Evolutionary conservation across 2,113 vertebrate genomes (phyloP).

Genomic region (Corynorhinus townsendii): DNA sequence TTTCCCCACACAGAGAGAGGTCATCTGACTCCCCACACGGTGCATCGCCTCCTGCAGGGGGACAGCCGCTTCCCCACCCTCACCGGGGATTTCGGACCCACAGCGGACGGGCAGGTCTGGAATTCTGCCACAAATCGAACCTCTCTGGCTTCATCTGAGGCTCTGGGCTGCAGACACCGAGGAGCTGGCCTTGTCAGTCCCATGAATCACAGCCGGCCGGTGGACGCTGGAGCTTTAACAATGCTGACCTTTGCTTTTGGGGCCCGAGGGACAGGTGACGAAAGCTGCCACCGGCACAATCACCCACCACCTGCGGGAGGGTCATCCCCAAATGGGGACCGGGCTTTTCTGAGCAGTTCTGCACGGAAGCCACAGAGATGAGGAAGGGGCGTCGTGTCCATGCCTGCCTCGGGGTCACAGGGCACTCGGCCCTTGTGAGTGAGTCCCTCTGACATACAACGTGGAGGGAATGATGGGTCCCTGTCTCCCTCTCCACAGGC

Average conservation of each 20-base stretch:
- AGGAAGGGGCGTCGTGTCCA: accelerated
- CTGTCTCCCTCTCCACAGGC: too few species aligned
- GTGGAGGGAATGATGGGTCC: too few species aligned
- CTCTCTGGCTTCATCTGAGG: slow-evolving; percentile 76
- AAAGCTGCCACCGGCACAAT: slow-evolving; percentile 20
- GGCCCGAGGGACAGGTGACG: slow-evolving; percentile 13
- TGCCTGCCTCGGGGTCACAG: neutral
- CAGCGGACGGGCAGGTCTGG: slow-evolving; percentile 65
- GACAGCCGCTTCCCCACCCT: slow-evolving; percentile 70
- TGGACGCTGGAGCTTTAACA: slow-evolving; percentile 74
- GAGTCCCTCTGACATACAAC: neutral
- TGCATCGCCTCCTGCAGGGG: slow-evolving; percentile 64
- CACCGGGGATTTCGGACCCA: slow-evolving; percentile 74
- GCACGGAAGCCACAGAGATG: accelerated
- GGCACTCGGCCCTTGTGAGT: neutral
- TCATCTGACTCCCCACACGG: slow-evolving; percentile 75
- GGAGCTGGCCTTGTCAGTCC: slow-evolving; percentile 81
- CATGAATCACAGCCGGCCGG: slow-evolving; percentile 82
- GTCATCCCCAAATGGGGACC: neutral
- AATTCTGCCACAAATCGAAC: slow-evolving; percentile 81
- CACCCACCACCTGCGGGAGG: neutral
- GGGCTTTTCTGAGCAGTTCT: neutral
- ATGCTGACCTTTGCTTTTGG: slow-evolving; percentile 35
- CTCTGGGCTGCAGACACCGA: slow-evolving; percentile 70
- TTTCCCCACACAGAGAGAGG: slow-evolving; percentile 64